Conservation (phyloP, 1,140 invertebrate genomes). For the Samia ricini region DNA sequence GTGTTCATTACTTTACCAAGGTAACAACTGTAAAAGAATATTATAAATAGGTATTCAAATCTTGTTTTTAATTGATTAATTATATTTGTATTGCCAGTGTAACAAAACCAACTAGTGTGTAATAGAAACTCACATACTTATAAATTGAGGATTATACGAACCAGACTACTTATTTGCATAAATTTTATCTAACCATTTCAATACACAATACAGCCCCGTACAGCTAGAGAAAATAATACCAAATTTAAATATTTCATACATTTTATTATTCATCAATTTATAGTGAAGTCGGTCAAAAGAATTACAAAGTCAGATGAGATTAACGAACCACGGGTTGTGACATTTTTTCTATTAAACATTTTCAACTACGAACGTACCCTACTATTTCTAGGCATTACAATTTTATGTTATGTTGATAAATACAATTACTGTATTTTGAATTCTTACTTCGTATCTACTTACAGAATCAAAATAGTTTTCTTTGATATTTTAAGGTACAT, state of each 20-base stretch:
- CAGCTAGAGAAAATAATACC: no score
- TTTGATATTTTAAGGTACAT: no score
- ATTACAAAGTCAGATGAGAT: not conserved
- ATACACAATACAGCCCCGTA: no score
- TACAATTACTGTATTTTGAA: not conserved
- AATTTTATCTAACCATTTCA: no score
- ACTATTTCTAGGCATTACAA: not conserved
- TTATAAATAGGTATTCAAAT: no score
- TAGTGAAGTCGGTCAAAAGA: not conserved
- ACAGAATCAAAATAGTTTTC: no score
- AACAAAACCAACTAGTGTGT: no score
- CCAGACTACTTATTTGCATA: no score
- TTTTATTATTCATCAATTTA: conserved; percentile 1
- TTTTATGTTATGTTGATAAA: not conserved
- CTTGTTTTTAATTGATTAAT: no score
- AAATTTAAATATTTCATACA: not conserved
- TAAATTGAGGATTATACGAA: no score
- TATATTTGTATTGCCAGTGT: no score
- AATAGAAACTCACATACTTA: no score
- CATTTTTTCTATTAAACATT: not conserved
- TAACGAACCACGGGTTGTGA: not conserved
- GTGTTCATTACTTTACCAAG: conserved; percentile 97
- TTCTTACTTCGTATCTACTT: not conserved
- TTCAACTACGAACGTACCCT: not conserved
- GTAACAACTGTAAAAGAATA: conserved; percentile 51